These are phyloP conservation scores for Pammene aurita DNA, from an alignment of 2,888 invertebrate genomes.

Conservation along the genomic window DNA sequence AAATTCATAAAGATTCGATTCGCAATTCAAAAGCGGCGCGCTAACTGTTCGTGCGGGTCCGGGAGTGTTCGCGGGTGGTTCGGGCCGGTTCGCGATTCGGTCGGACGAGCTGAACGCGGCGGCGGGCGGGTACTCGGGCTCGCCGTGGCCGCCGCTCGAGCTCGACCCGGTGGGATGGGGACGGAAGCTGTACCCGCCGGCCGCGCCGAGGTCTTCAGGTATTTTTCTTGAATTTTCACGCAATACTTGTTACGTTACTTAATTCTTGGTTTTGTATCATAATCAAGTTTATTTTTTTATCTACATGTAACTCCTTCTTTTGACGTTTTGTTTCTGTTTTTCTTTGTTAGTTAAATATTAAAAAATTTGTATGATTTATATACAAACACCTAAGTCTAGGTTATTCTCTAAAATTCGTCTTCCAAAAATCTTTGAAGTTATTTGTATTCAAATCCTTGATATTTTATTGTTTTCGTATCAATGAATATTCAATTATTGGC, in stretches of 20 bases:
- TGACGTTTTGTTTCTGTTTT: too few species aligned
- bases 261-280: neutral
- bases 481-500: too few species aligned
- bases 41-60: constrained; percentile 58
- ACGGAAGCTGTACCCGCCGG: constrained; percentile 90
- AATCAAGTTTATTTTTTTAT: neutral
- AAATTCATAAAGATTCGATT: too few species aligned
- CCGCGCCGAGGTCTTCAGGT: constrained; percentile 86
- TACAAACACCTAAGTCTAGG: too few species aligned
- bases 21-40: constrained; percentile 35
- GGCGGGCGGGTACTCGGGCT: constrained; percentile 90
- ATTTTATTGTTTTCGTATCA: too few species aligned
- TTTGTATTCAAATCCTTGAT: too few species aligned
- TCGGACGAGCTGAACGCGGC: constrained; percentile 89
- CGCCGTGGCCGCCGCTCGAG: constrained; percentile 90
- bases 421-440: too few species aligned
- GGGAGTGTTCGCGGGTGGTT: constrained; percentile 67
- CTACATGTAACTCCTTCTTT: neutral
- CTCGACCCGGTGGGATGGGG: constrained; percentile 92
- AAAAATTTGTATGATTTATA: too few species aligned
- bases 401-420: too few species aligned
- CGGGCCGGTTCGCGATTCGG: constrained; percentile 85
- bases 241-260: neutral
- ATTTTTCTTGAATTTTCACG: constrained; percentile 7
- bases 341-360: too few species aligned